Evolutionary conservation across 2,888 invertebrate genomes (phyloP), one percentile per base, ranked within the genome.

Genomic region (Beris chalybata): DNA sequence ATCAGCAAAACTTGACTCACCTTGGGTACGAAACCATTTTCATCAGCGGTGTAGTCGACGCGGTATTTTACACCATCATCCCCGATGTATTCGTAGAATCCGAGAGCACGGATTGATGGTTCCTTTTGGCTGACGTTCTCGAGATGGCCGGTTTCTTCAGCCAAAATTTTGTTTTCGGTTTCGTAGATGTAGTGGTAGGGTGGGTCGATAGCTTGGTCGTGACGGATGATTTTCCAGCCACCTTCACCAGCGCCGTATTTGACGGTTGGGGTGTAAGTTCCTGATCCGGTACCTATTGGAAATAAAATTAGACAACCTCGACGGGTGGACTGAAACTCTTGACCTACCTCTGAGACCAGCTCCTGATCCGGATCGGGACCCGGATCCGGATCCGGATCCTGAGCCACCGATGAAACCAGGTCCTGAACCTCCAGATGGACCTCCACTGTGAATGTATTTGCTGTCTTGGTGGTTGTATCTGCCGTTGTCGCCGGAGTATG

Each of bases 61-160:
- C 76, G 74, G 71, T 83, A 81, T 44, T 78, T 75, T n/a, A 78
- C 76, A 56, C 82, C 82, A 71, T 83, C 83, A 43, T 85, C 85
- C 3, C 85, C 87, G 4, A 86, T 82, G 74, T 86, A 87, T 73
- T 86, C 83, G 75, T 84, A 87, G 73, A 85, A 86, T 7, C 87
- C 87, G 69, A 81, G 82, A 2, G 85, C 85, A 68, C 81, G 81
- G 65, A 86, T 84, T 15, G 83, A 84, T 7, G 7, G 7, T 38
- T 38, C 38, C 52, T 61, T 61, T 69, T 83, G 84, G 9, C 80
- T 80, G 29, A 82, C 82, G 70, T 81, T 78, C 70, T 84, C 84
- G 15, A 86, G 79, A 70, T 78, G 81, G 30, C 86, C 87, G 4
- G 65, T 71, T 72, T 84, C 84, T 29, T 78, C 69, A 9, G 81